Conservation (phyloP, 2,797 vertebrate species). For the Falco novaeseelandiae region DNA sequence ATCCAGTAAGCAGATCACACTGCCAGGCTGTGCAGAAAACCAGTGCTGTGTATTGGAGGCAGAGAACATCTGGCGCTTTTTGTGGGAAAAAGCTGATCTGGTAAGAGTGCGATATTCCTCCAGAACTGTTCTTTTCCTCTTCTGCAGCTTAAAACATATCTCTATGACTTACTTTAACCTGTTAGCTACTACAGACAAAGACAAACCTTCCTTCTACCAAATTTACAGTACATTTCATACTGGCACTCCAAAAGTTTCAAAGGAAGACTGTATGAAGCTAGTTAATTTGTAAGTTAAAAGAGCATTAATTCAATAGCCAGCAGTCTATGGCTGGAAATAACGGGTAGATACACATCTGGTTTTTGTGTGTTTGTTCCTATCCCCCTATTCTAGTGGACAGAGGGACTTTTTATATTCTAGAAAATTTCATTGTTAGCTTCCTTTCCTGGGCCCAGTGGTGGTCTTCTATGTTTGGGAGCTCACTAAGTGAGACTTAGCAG, state of each 20-base stretch:
- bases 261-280: not conserved
- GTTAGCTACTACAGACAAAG: not conserved
- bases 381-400: not conserved
- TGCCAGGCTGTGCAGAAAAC: not conserved
- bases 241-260: not conserved
- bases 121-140: not conserved
- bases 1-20: not conserved
- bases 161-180: not conserved
- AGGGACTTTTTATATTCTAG: not conserved
- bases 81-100: not conserved
- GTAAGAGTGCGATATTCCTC: not conserved
- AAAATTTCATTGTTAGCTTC: not conserved
- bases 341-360: not conserved
- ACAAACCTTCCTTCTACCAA: not conserved
- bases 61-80: not conserved
- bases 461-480: not conserved
- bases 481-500: not conserved
- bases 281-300: not conserved
- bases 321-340: not conserved
- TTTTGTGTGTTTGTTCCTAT: not conserved
- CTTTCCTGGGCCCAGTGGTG: not conserved
- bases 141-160: not conserved
- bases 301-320: not conserved
- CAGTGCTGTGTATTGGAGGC: fast-evolving
- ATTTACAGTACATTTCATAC: not conserved